A percentile compares a stretch with the other conserved stretches of the same genome.
phyloP scores from a whole-genome alignment of 2,888 invertebrate genomes.

The Neria commutata region DNA sequence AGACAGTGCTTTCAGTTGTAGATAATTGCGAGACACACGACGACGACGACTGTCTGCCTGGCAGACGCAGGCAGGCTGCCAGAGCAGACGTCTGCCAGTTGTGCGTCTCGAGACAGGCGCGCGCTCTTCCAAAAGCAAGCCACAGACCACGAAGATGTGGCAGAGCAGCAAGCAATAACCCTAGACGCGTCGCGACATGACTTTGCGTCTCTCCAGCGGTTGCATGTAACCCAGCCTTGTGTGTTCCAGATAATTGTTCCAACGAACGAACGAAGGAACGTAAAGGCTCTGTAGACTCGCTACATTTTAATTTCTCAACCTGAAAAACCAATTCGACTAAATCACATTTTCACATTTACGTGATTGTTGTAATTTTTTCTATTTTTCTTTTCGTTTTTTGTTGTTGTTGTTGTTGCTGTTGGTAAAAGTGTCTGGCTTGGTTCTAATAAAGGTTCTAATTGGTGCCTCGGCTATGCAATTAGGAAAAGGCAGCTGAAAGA shows the following conservation, averaged over 20 bases:
- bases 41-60: neutral
- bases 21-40: neutral
- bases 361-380: neutral
- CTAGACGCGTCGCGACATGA: slow-evolving; percentile 14
- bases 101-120: neutral
- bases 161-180: no score
- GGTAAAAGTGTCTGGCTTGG: slow-evolving; percentile 53
- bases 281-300: no score
- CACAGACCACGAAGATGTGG: neutral
- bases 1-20: neutral
- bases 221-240: neutral
- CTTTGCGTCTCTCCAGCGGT: neutral
- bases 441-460: slow-evolving; percentile 45
- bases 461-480: no score
- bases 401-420: no score
- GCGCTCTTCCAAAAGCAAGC: neutral
- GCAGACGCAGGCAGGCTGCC: neutral
- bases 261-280: no score
- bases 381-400: no score
- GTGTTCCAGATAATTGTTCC: no score
- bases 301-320: no score
- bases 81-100: neutral
- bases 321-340: no score
- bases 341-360: neutral
- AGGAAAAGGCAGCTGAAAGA: no score